Percentiles rank a stretch among this genome's conserved stretches.
Conservation (phyloP, 2,797 vertebrate genomes). For the Rhinoraja longicauda region DNA sequence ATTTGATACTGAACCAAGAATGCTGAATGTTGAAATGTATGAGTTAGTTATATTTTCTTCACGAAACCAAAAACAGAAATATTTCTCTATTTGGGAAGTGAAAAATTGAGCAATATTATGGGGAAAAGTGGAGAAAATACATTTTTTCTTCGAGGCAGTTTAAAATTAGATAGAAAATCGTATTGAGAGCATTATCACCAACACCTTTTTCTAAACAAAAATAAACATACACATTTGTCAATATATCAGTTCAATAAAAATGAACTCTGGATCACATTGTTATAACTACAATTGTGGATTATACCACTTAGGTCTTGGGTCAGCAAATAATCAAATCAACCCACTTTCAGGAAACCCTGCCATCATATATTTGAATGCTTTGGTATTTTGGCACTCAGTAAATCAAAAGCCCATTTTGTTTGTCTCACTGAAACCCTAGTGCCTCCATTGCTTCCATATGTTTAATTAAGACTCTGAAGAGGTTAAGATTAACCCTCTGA, state of each 20-base stretch:
- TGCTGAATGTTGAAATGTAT: too few species aligned
- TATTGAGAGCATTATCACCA: background rate
- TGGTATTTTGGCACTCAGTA: conserved; percentile 19
- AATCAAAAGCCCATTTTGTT: conserved; percentile 20
- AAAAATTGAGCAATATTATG: background rate
- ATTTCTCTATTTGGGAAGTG: too few species aligned
- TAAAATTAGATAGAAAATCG: conserved; percentile 15
- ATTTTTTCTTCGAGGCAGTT: background rate
- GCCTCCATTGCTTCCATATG: conserved; percentile 35
- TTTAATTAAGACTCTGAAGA: conserved; percentile 28
- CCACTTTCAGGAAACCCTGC: background rate
- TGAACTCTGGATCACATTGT: background rate
- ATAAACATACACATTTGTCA: background rate
- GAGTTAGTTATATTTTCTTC: too few species aligned
- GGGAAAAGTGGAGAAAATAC: background rate
- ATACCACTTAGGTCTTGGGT: background rate
- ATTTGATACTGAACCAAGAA: too few species aligned
- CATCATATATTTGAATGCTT: background rate
- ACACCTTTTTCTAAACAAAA: background rate
- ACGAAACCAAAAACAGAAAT: too few species aligned
- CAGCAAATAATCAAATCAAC: conserved; percentile 28
- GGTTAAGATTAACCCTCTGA: conserved; percentile 36
- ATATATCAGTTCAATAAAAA: conserved; percentile 3
- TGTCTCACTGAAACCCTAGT: background rate
- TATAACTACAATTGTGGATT: background rate